A percentile compares a stretch with the other conserved stretches of the same genome.
These are phyloP conservation scores for Danio aesculapii DNA, from an alignment of 2,797 vertebrate species.

Conservation along the genomic window DNA sequence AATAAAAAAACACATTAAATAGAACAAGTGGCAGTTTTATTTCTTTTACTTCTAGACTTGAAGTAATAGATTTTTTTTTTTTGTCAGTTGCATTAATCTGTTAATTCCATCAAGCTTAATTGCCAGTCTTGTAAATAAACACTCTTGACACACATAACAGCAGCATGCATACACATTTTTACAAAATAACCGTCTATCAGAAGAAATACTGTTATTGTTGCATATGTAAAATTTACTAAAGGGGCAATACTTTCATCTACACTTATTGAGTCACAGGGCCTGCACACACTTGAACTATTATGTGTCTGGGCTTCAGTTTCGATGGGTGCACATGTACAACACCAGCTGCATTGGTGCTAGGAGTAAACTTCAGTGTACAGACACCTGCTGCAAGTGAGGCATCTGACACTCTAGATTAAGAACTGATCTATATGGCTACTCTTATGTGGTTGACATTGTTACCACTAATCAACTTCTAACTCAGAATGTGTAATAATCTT, in stretches of 20 bases:
- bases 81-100: background rate
- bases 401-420: background rate
- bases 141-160: background rate
- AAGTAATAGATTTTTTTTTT: background rate
- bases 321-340: slow-evolving; percentile 34
- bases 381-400: slow-evolving; percentile 9
- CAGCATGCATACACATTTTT: too few species aligned
- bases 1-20: too few species aligned
- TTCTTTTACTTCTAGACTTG: background rate
- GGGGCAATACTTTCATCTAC: background rate
- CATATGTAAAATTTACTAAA: background rate
- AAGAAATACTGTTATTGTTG: background rate
- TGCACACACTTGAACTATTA: slow-evolving; percentile 48
- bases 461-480: background rate
- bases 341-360: slow-evolving; percentile 20
- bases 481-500: background rate
- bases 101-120: background rate
- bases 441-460: background rate
- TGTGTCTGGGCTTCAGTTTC: slow-evolving; percentile 56
- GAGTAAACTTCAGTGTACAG: slow-evolving; percentile 6
- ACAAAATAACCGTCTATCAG: background rate
- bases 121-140: background rate
- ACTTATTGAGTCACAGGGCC: background rate
- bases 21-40: background rate
- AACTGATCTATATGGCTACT: background rate